Evolutionary conservation across 92 coral and sea anemone genomes (phyloP).

Genomic region (Porites evermanni): DNA sequence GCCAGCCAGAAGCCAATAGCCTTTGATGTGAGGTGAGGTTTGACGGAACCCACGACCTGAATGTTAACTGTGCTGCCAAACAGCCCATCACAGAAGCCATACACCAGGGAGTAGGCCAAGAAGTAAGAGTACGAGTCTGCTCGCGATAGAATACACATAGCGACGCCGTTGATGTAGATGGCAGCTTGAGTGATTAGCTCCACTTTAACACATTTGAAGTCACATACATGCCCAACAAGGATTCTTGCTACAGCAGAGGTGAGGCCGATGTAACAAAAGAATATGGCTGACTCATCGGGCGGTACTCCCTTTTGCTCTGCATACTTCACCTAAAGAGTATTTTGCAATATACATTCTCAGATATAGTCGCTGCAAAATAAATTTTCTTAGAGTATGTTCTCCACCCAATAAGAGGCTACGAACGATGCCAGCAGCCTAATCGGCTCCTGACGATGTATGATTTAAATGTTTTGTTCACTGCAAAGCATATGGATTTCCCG

Average conservation of each 20-base stretch:
- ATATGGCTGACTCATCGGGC: slow-evolving; percentile 32
- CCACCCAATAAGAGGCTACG: background rate
- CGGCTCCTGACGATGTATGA: too few species aligned
- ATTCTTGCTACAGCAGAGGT: slow-evolving; percentile 1
- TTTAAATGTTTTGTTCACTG: too few species aligned
- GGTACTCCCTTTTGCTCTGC: slow-evolving; percentile 49
- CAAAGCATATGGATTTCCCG: too few species aligned
- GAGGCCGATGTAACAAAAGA: slow-evolving; percentile 9
- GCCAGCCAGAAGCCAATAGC: slow-evolving; percentile 9
- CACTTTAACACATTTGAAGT: background rate
- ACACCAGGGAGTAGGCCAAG: slow-evolving; percentile 5
- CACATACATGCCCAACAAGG: background rate
- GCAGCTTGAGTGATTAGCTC: slow-evolving; percentile 3
- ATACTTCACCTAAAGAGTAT: slow-evolving; percentile 35
- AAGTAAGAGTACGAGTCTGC: background rate
- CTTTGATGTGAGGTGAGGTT: background rate
- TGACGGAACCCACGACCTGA: background rate
- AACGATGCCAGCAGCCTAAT: background rate
- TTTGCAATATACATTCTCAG: background rate
- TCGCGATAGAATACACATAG: background rate
- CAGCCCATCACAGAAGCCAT: slow-evolving; percentile 9
- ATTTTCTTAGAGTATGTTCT: background rate
- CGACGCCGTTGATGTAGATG: background rate
- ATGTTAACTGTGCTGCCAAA: background rate
- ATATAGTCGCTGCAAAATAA: background rate